phyloP scores from a whole-genome alignment of 2,888 invertebrate species.

The Tenthredo mesomela region DNA sequence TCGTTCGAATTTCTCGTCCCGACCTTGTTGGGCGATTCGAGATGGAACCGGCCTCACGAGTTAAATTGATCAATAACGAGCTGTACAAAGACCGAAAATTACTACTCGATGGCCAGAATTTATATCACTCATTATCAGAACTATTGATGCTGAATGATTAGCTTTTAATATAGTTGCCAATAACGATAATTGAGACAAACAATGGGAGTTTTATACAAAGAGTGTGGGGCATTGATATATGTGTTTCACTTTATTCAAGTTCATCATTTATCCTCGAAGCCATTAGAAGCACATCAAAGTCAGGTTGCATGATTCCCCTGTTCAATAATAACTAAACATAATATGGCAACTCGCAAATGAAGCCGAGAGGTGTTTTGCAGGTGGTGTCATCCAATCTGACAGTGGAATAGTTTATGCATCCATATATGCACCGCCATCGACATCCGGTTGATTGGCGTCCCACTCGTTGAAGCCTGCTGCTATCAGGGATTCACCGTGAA shows the following conservation, averaged over 20 bases:
- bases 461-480: constrained; percentile 31
- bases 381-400: background rate
- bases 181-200: background rate
- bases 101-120: no score
- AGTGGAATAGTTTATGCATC: background rate
- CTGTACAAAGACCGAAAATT: no score
- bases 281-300: no score
- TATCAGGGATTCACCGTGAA: background rate
- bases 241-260: background rate
- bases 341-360: background rate
- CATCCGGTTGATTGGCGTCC: background rate
- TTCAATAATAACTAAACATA: background rate
- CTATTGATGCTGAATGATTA: no score
- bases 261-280: background rate
- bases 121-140: no score
- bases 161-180: no score
- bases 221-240: no score
- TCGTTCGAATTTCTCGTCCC: no score
- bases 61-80: no score
- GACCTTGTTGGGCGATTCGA: no score
- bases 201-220: background rate
- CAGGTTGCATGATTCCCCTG: background rate
- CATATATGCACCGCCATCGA: background rate
- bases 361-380: background rate
- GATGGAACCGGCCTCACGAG: no score